phyloP scores from a whole-genome alignment of 2,113 vertebrate genomes.

The Dipodomys spectabilis region DNA sequence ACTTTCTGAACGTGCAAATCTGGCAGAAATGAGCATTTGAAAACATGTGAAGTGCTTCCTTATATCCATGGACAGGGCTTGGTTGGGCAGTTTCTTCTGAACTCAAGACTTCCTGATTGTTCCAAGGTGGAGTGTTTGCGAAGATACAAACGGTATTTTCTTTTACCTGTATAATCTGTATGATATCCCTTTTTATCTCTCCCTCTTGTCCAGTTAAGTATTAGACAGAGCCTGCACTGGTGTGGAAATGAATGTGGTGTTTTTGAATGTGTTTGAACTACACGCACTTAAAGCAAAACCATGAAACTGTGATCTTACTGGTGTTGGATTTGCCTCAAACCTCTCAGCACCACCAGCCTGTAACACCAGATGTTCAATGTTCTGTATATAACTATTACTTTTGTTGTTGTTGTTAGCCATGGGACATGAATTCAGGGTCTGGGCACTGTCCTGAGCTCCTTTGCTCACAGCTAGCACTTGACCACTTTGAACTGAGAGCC shows the following conservation, averaged over 20 bases:
- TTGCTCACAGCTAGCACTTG: too few relatives aligned
- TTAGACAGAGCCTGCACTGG: not conserved
- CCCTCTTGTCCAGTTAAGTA: not conserved
- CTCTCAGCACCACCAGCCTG: not conserved
- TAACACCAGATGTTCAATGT: not conserved
- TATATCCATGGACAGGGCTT: not conserved
- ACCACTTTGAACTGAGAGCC: too few relatives aligned
- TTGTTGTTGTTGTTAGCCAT: too few relatives aligned
- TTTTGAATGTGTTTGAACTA: not conserved
- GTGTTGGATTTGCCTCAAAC: not conserved
- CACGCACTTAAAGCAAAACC: not conserved
- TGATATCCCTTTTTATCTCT: not conserved
- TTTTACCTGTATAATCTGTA: not conserved
- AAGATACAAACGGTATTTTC: not conserved
- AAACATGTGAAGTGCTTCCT: conserved; percentile 43
- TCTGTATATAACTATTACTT: too few relatives aligned
- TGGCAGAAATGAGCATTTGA: conserved; percentile 62
- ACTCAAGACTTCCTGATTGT: conserved; percentile 17
- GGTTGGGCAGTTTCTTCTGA: not conserved
- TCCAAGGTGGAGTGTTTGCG: not conserved
- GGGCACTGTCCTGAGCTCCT: too few relatives aligned
- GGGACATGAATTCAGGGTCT: too few relatives aligned
- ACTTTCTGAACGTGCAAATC: conserved; percentile 65
- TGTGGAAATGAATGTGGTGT: not conserved
- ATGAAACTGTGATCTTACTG: not conserved